Evolutionary conservation across 2,113 vertebrate species (phyloP), one percentile per base, ranked within the genome.

Genomic region (Odocoileus virginianus): DNA sequence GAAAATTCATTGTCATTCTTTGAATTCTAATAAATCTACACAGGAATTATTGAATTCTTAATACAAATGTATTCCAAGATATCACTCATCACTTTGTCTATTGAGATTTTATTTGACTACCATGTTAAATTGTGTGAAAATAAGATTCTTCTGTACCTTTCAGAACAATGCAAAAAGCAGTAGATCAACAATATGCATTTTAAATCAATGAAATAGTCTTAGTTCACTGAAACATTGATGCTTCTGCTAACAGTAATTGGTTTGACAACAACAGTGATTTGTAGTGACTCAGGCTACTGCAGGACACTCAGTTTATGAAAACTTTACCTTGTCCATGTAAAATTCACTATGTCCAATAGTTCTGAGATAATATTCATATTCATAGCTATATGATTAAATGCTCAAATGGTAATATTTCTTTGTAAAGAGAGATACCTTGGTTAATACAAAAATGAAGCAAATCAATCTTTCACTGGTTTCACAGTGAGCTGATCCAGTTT

Each of bases 401-500:
- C 12, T 61, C 30, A 61, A 11, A 43, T 60, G 58, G 40, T 87
- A 81, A 36, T 64, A 6, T 55, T 64, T 40, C 4, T 9, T 88
- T 88, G 3, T 55, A 57, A 90, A 76, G 36, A 86, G 50, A 89
- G 43, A 58, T 81, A 10, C 3, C 47, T 33, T 28, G 36, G 12
- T 67, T 45, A 82, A 87, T 50, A 54, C 25, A 40, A 64, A 50
- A 76, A 89, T 64, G 47, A 97, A 92, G 33, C n/a, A 61, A 85
- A 33, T 55, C n/a, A 6, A 3, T 52, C 54, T 95, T 87, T 74
- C 28, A 21, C 98, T 79, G 93, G 83, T 98, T 93, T 97, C 98
- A 57, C 98, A 99, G 99, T 96, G 99, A 99, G 95, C 98, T 99
- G 97, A 98, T 99, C 94, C 99, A 99, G 98, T 99, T 99, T 98